Percentiles rank a stretch among this genome's conserved stretches.
These are phyloP conservation scores for Nothoprocta pentlandii DNA, from an alignment of 2,113 vertebrate species.

Conservation along the genomic window DNA sequence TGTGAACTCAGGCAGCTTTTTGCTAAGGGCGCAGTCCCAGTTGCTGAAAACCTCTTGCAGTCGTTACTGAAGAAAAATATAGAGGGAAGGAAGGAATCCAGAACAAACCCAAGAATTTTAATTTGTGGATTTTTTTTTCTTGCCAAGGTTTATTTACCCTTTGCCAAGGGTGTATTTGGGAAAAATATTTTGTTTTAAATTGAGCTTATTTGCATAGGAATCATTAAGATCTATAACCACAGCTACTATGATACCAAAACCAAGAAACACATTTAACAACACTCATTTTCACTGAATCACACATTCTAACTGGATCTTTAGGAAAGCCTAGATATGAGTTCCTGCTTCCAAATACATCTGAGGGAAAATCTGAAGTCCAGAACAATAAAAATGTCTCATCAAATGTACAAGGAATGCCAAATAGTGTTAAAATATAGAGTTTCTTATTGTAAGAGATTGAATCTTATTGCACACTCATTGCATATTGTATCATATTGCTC, in stretches of 20 bases:
- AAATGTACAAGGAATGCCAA: not conserved
- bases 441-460: not conserved
- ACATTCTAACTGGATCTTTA: not conserved
- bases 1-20: not conserved
- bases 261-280: not conserved
- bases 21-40: not conserved
- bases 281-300: not conserved
- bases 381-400: not conserved
- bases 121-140: not conserved
- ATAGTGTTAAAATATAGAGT: not conserved
- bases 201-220: not conserved
- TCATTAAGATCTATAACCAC: not conserved
- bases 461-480: not conserved
- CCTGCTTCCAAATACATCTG: not conserved
- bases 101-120: not conserved
- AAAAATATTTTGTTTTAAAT: not conserved
- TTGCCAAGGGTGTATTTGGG: not conserved
- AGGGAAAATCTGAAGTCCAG: not conserved
- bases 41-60: not conserved
- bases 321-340: not conserved
- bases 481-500: not conserved
- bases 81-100: not conserved
- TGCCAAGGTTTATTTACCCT: not conserved
- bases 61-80: not conserved
- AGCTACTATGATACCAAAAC: not conserved